Evolutionary conservation across 2,888 invertebrate genomes (phyloP).

Genomic region (Helleia helle): DNA sequence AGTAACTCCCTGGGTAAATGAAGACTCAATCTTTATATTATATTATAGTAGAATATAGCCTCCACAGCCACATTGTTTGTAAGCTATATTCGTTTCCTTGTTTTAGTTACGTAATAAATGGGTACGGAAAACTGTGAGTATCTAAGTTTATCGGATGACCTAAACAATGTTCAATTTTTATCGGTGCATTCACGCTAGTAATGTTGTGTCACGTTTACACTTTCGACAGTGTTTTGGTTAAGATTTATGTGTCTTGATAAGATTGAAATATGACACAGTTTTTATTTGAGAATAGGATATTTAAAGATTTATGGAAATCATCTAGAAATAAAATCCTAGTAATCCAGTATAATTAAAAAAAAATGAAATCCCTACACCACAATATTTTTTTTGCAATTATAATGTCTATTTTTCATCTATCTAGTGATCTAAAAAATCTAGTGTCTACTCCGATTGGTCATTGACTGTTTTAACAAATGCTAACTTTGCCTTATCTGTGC

Average conservation of each 20-base stretch:
- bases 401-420: too few relatives aligned
- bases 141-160: constrained; percentile 11
- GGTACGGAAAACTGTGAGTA: constrained; percentile 1
- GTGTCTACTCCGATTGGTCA: constrained; percentile 1
- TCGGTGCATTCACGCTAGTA: constrained; percentile 8
- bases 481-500: constrained; percentile 1
- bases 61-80: constrained; percentile 8
- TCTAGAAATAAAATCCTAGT: not conserved
- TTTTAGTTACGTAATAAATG: constrained; percentile 15
- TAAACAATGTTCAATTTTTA: constrained; percentile 7
- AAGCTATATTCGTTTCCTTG: not conserved
- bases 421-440: too few relatives aligned
- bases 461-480: constrained; percentile 4
- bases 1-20: too few relatives aligned
- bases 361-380: too few relatives aligned
- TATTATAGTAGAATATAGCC: not conserved
- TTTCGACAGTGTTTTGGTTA: constrained; percentile 8
- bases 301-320: not conserved
- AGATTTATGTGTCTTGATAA: constrained; percentile 9
- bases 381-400: too few relatives aligned
- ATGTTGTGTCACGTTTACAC: constrained; percentile 6
- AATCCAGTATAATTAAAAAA: not conserved
- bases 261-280: constrained; percentile 3
- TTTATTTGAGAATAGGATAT: not conserved
- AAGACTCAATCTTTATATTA: not conserved